phyloP scores from a whole-genome alignment of 2,797 vertebrate species.

The Pseudomugil gertrudae region DNA sequence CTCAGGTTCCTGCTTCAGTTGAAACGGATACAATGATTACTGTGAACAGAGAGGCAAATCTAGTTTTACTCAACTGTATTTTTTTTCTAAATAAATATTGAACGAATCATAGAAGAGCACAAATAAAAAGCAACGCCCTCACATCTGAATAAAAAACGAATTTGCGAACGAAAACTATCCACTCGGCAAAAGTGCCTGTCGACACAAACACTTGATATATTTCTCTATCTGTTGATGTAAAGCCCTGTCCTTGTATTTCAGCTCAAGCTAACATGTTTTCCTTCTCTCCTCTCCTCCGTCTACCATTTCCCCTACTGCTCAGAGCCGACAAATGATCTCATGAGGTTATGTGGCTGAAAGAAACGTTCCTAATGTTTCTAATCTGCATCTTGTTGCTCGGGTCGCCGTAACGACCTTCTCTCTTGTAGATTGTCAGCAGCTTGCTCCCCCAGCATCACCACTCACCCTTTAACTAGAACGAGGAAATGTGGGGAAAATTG shows the following conservation, averaged over 20 bases:
- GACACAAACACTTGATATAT: conserved; percentile 66
- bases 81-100: conserved; percentile 64
- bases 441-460: conserved; percentile 68
- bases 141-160: conserved; percentile 46
- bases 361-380: conserved; percentile 53
- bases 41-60: conserved; percentile 71
- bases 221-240: conserved; percentile 79
- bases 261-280: conserved; percentile 36
- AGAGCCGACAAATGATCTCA: conserved; percentile 39
- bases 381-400: conserved; percentile 61
- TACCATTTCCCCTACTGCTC: conserved; percentile 10
- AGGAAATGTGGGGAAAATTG: conserved; percentile 57
- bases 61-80: conserved; percentile 70
- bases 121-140: conserved; percentile 65
- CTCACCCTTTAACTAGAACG: conserved; percentile 77
- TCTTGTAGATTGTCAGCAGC: conserved; percentile 77
- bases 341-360: conserved; percentile 39
- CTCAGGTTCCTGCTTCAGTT: conserved; percentile 75
- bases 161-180: conserved; percentile 56
- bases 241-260: conserved; percentile 81
- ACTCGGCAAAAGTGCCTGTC: conserved; percentile 87
- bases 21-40: conserved; percentile 53
- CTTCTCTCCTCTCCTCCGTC: not conserved
- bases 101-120: conserved; percentile 71
- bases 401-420: conserved; percentile 62